Base-by-base conservation (phyloP, 2,797 vertebrate species). In the Lepus townsendii region DNA sequence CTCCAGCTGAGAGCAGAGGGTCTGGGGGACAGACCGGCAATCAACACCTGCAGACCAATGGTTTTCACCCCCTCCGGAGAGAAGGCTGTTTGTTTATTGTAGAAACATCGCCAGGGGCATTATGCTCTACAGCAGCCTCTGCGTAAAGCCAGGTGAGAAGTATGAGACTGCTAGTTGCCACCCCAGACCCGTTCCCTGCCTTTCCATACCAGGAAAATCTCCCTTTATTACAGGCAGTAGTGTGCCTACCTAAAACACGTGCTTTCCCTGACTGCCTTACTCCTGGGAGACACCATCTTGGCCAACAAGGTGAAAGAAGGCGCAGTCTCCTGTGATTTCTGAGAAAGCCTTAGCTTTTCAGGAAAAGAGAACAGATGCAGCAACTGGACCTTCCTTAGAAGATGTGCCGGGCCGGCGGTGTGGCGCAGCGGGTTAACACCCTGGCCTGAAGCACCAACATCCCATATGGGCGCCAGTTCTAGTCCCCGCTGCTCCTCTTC, bases 181-280 rank as follows among this genome's bases (percentile, higher is more conserved):
- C 4, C 73, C 54, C 7, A 30, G 0, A 12, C 75, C 42, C 52
- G 54, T 47, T 32, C 30, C 32, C 54, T 57, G 24, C n/a, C 77
- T 57, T 42, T 83, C 88, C 63, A n/a, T 35, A 52, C 7, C 71
- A 86, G 71, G 26, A 90, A 89, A 87, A 57, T 24, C 77, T 83
- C 62, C 26, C 32, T 80, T 52, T 78, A 68, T 38, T 57, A 50
- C 73, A 86, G 20, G 42, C 12, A 86, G 24, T 38, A 57, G 20
- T 8, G 12, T 65, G 47, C 77, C 60, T 79, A 54, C 47, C 22
- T 26, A 66, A 57, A 62, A 62, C 16, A 60, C 17, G 16, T 76
- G 19, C 32, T 76, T 92, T 77, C 24, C 54, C 86, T 62, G 77
- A 63, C 72, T 76, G 54, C 78, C 16, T 47, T 22, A 75, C 24